A percentile compares a stretch with the other conserved stretches of the same genome.
phyloP scores from a whole-genome alignment of 2,113 vertebrate species.

The Engraulis encrasicolus region DNA sequence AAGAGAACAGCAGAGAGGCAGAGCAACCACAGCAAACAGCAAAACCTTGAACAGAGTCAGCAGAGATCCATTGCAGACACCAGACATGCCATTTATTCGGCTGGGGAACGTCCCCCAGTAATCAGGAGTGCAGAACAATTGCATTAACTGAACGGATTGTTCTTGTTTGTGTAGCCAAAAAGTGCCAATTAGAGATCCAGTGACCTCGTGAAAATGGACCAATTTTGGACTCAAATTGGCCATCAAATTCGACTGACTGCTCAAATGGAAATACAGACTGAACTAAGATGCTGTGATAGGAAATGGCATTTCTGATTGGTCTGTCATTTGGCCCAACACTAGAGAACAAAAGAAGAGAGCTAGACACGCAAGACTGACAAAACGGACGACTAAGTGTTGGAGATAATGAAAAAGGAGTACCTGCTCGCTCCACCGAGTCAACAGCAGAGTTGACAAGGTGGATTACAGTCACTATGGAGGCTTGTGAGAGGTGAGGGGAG shows the following conservation, averaged over 20 bases:
- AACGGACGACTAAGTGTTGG: conserved; percentile 17
- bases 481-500: conserved; percentile 85
- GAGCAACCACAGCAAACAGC: background rate
- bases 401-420: conserved; percentile 77
- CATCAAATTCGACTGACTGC: background rate
- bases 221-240: conserved; percentile 19
- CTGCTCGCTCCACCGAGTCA: conserved; percentile 93
- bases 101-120: background rate
- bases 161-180: no score
- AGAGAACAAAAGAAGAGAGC: conserved; percentile 40
- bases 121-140: background rate
- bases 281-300: conserved; percentile 47
- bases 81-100: conserved; percentile 59
- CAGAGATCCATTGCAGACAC: conserved; percentile 37
- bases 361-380: conserved; percentile 18
- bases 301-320: conserved; percentile 65
- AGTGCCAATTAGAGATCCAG: no score
- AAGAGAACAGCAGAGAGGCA: background rate
- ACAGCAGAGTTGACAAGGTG: conserved; percentile 93
- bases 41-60: conserved; percentile 19
- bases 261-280: background rate
- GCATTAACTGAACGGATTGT: no score
- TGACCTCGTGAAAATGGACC: no score
- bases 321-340: conserved; percentile 60
- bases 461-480: conserved; percentile 98